Evolutionary conservation across 2,113 vertebrate species (phyloP).

Genomic region (Orientallactaga bullata): DNA sequence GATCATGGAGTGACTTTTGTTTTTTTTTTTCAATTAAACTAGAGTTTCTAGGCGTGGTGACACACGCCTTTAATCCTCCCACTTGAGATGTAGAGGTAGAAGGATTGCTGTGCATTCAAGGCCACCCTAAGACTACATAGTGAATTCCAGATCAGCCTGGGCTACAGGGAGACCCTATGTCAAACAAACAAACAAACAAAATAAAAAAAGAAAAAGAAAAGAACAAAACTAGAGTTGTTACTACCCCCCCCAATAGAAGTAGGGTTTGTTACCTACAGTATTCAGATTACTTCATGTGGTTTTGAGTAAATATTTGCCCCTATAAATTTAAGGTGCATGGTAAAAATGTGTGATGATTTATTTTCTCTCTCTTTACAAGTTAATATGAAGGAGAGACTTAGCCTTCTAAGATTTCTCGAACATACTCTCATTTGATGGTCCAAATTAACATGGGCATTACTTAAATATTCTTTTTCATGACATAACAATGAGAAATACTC

Average conservation of each 20-base stretch:
- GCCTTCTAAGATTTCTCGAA: not conserved
- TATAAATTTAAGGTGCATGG: conserved; percentile 28
- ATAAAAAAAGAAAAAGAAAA: no score
- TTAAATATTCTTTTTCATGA: not conserved
- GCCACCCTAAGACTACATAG: no score
- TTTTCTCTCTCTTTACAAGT: not conserved
- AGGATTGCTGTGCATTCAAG: no score
- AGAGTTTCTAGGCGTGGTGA: not conserved
- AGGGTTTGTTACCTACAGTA: not conserved
- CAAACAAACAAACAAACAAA: no score
- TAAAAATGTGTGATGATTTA: conserved; percentile 16
- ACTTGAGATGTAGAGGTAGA: no score
- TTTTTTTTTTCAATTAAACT: conserved; percentile 34
- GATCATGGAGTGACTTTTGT: not conserved
- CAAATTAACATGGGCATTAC: conserved; percentile 37
- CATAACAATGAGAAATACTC: not conserved
- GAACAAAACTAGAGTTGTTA: not conserved
- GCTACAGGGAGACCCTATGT: no score
- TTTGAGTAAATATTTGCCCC: not conserved
- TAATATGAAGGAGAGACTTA: conserved; percentile 34
- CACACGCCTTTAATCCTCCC: no score
- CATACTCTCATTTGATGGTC: conserved; percentile 30
- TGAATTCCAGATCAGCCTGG: no score
- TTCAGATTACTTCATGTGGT: not conserved
- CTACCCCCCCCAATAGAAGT: not conserved